phyloP scores from a whole-genome alignment of 2,113 vertebrate genomes.

The Nesogale talazaci region DNA sequence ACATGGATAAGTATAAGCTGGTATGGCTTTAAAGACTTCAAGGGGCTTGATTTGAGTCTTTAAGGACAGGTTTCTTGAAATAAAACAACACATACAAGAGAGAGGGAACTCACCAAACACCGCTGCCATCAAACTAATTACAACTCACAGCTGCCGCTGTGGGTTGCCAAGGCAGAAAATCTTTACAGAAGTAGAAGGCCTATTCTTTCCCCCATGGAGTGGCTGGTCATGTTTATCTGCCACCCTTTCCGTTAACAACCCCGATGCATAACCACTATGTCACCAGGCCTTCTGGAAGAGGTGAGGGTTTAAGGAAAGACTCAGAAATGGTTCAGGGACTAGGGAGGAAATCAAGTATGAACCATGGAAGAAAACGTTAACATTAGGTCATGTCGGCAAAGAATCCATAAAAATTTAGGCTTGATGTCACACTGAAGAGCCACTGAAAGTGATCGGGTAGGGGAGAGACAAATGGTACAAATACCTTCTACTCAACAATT shows the following conservation, averaged over 20 bases:
- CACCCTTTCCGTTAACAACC: too few relatives aligned
- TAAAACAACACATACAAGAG: too few relatives aligned
- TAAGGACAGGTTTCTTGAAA: too few relatives aligned
- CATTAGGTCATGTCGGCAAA: slow-evolving; percentile 19
- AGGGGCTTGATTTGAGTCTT: too few relatives aligned
- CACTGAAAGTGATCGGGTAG: neutral
- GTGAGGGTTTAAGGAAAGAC: neutral
- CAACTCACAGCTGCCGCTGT: too few relatives aligned
- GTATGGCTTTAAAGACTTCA: neutral
- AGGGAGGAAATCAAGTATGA: neutral
- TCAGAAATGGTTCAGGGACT: neutral
- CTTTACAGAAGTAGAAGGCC: too few relatives aligned
- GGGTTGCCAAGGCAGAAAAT: too few relatives aligned
- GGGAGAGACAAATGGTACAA: neutral
- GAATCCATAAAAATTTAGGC: neutral
- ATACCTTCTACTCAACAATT: neutral
- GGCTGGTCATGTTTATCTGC: too few relatives aligned
- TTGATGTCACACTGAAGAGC: neutral
- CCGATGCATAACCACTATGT: too few relatives aligned
- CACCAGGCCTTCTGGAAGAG: neutral
- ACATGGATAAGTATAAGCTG: neutral
- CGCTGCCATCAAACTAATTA: too few relatives aligned
- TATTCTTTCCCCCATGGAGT: too few relatives aligned
- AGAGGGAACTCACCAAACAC: too few relatives aligned
- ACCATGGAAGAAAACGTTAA: neutral